phyloP scores from a whole-genome alignment of 2,797 vertebrate genomes.

The Synanceia verrucosa region DNA sequence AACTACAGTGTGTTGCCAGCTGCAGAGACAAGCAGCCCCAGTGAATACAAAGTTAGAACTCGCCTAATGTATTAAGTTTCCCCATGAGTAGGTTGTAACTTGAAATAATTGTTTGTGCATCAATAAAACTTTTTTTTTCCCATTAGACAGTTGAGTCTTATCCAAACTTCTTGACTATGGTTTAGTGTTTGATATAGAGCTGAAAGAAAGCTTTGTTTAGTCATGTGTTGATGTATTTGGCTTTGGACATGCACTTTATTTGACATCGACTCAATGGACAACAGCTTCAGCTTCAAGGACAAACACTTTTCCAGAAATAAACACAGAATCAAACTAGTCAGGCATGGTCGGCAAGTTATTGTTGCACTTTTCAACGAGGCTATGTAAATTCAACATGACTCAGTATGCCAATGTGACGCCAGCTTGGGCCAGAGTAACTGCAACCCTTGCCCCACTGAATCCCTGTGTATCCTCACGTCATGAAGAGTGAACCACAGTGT shows the following conservation, averaged over 20 bases:
- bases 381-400: slow-evolving; percentile 22
- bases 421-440: slow-evolving; percentile 31
- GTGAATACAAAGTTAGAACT: slow-evolving; percentile 17
- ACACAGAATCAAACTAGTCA: slow-evolving; percentile 36
- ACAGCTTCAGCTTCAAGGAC: slow-evolving; percentile 45
- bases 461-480: slow-evolving; percentile 32
- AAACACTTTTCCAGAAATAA: slow-evolving; percentile 23
- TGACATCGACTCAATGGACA: slow-evolving; percentile 58
- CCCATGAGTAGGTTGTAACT: slow-evolving; percentile 7
- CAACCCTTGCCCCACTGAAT: slow-evolving; percentile 16
- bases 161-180: slow-evolving; percentile 24
- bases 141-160: neutral
- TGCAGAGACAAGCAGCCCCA: slow-evolving; percentile 21
- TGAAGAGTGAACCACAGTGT: slow-evolving; percentile 38
- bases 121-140: slow-evolving; percentile 20
- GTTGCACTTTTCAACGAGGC: slow-evolving; percentile 19
- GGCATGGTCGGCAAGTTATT: slow-evolving; percentile 2
- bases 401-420: slow-evolving; percentile 20
- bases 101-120: slow-evolving; percentile 21
- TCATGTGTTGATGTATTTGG: slow-evolving; percentile 29
- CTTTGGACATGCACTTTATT: slow-evolving; percentile 50
- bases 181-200: slow-evolving; percentile 23
- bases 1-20: slow-evolving; percentile 16
- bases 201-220: slow-evolving; percentile 49
- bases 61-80: slow-evolving; percentile 43